These are phyloP conservation scores for Esox masquinongy DNA, from an alignment of 2,797 vertebrate species.

Conservation along the genomic window DNA sequence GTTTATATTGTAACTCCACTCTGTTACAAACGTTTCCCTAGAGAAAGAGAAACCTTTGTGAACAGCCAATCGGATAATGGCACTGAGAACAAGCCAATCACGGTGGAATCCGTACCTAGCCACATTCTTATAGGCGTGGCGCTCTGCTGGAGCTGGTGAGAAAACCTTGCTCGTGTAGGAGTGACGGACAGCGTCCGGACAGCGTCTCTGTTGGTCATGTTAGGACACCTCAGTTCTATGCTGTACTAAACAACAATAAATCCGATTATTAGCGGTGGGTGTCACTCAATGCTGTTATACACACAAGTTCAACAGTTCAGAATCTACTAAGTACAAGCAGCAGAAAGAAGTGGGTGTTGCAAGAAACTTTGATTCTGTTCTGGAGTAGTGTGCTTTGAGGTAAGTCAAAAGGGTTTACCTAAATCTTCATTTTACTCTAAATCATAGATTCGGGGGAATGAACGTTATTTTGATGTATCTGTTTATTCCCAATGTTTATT, in stretches of 20 bases:
- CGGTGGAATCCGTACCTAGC: conserved; percentile 12
- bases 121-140: conserved; percentile 45
- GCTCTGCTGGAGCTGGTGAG: conserved; percentile 28
- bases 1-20: conserved; percentile 42
- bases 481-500: neutral
- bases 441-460: neutral
- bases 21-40: conserved; percentile 20
- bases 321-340: neutral
- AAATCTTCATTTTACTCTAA: neutral
- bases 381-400: conserved; percentile 27
- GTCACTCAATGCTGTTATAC: neutral
- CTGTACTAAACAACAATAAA: neutral
- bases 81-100: conserved; percentile 63
- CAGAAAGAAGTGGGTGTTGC: conserved; percentile 3
- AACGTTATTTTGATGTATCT: neutral
- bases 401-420: neutral
- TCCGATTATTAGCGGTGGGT: neutral
- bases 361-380: neutral
- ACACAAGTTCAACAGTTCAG: neutral
- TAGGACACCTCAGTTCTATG: neutral
- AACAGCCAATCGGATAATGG: conserved; percentile 48
- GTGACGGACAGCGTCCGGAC: conserved; percentile 37
- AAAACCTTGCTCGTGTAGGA: conserved; percentile 17
- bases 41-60: conserved; percentile 11
- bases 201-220: conserved; percentile 12